phyloP scores from a whole-genome alignment of 2,113 vertebrate species.

The Gambusia affinis region DNA sequence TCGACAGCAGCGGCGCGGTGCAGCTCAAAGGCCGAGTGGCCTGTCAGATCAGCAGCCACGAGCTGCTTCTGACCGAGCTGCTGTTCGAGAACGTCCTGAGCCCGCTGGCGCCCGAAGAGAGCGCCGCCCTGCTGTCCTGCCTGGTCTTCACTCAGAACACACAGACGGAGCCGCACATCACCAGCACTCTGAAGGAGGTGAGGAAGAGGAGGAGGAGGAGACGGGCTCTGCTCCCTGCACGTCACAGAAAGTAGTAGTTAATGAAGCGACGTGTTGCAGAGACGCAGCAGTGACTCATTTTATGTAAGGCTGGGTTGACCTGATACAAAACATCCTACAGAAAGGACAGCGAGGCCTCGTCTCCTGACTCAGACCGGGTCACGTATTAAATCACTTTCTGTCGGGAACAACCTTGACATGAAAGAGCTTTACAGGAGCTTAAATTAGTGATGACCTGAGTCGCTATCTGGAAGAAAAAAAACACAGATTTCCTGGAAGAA shows the following conservation, averaged over 20 bases:
- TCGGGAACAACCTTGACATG: slow-evolving; percentile 41
- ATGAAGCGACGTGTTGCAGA: slow-evolving; percentile 12
- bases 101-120: slow-evolving; percentile 87
- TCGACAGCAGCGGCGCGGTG: slow-evolving; percentile 84
- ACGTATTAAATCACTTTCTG: slow-evolving; percentile 25
- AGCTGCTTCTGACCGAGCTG: slow-evolving; percentile 90
- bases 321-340: slow-evolving; percentile 30
- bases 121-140: slow-evolving; percentile 90
- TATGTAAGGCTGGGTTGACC: slow-evolving; percentile 9
- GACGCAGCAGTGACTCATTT: slow-evolving; percentile 23
- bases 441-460: slow-evolving; percentile 68
- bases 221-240: background rate
- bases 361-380: slow-evolving; percentile 28
- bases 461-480: background rate
- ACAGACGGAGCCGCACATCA: slow-evolving; percentile 85
- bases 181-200: slow-evolving; percentile 86
- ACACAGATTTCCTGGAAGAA: slow-evolving; percentile 32
- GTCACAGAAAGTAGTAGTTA: background rate
- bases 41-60: slow-evolving; percentile 91
- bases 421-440: slow-evolving; percentile 67
- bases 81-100: slow-evolving; percentile 90
- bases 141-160: slow-evolving; percentile 88
- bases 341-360: slow-evolving; percentile 15
- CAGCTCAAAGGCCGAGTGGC: slow-evolving; percentile 91
- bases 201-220: slow-evolving; percentile 23